Percentiles rank a stretch among this genome's conserved stretches.
Evolutionary conservation across 2,888 invertebrate genomes (phyloP).

Genomic region (Griposia aprilina): DNA sequence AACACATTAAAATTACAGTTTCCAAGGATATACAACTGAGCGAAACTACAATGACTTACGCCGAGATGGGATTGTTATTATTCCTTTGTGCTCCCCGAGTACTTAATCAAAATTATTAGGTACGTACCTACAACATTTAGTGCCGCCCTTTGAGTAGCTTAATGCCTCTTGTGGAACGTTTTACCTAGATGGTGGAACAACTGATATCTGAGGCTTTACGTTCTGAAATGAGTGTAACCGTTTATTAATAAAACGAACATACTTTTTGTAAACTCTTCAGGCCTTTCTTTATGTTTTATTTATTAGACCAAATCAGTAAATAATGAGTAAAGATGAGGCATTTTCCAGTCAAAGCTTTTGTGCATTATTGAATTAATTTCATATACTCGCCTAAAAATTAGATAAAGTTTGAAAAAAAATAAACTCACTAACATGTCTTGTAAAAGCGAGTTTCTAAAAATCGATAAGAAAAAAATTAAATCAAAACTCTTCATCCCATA

Average conservation of each 20-base stretch:
- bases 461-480: slow-evolving; percentile 13
- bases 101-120: slow-evolving; percentile 88
- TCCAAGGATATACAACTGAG: slow-evolving; percentile 84
- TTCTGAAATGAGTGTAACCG: background rate
- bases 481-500: slow-evolving; percentile 37
- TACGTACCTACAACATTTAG: slow-evolving; percentile 67
- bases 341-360: background rate
- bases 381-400: background rate
- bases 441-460: background rate
- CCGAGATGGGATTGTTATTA: slow-evolving; percentile 87
- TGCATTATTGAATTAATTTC: background rate
- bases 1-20: slow-evolving; percentile 90
- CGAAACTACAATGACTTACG: slow-evolving; percentile 84
- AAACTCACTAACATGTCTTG: background rate
- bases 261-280: background rate
- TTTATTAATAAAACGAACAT: background rate
- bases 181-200: slow-evolving; percentile 64
- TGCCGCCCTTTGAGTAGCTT: slow-evolving; percentile 75
- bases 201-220: slow-evolving; percentile 47
- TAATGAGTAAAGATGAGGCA: background rate
- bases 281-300: background rate
- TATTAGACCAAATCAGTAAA: background rate
- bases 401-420: no score
- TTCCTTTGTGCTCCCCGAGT: slow-evolving; percentile 85
- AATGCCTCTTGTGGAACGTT: slow-evolving; percentile 50